Percentiles rank a stretch among this genome's conserved stretches.
phyloP scores from a whole-genome alignment of 2,797 vertebrate species.

The Lepilemur septentrionalis region DNA sequence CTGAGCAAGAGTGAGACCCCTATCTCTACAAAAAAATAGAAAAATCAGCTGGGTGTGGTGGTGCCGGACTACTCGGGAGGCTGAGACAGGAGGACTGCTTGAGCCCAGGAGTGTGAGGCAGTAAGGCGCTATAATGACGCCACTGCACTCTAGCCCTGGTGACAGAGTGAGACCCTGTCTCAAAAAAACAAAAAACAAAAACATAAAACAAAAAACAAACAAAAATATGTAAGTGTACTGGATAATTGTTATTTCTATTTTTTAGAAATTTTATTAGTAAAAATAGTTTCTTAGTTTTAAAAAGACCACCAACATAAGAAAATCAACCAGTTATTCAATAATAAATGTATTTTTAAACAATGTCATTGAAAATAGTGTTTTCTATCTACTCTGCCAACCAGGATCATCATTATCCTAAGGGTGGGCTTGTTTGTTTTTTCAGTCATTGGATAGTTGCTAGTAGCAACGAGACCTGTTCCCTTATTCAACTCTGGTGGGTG shows the following conservation, averaged over 20 bases:
- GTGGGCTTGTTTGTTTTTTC: background rate
- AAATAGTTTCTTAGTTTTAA: background rate
- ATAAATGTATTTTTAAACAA: background rate
- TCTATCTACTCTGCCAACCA: background rate
- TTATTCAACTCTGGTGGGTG: background rate
- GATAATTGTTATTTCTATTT: background rate
- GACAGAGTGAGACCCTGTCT: no score
- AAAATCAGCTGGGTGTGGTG: background rate
- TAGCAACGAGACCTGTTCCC: background rate
- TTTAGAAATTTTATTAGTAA: background rate
- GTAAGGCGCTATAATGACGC: background rate
- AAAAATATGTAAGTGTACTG: no score
- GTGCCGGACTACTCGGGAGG: no score
- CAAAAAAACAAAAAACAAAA: background rate
- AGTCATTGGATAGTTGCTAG: background rate
- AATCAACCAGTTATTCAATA: background rate
- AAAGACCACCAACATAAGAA: background rate
- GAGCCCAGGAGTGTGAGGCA: no score
- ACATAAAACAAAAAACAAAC: background rate
- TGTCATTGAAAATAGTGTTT: background rate
- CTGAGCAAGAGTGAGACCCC: background rate
- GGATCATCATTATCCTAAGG: background rate
- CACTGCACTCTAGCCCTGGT: no score
- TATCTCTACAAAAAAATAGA: background rate
- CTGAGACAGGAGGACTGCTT: no score